A percentile compares a stretch with the other conserved stretches of the same genome.
Conservation (phyloP, 1,140 invertebrate genomes). For the Drosophila pseudoobscura region DNA sequence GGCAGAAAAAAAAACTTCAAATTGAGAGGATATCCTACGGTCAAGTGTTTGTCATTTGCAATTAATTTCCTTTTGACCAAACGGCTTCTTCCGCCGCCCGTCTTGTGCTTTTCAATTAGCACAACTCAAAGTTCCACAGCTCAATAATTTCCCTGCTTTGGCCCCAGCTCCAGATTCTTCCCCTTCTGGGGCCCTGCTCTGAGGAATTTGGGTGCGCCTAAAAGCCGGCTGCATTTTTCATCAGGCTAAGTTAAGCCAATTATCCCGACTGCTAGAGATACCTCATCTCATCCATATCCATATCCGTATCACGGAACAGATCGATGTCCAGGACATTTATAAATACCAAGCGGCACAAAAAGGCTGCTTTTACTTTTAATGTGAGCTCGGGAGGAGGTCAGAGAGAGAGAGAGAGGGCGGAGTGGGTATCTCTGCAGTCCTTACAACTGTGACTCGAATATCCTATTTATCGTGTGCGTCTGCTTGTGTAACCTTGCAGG, state of each 20-base stretch:
- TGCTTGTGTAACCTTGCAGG: constrained; percentile 70
- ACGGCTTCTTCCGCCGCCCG: constrained; percentile 58
- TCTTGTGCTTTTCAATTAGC: constrained; percentile 63
- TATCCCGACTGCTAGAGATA: constrained; percentile 42
- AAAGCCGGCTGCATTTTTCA: constrained; percentile 76
- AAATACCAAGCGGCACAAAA: constrained; percentile 59
- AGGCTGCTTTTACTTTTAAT: constrained; percentile 69
- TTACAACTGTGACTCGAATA: constrained; percentile 37
- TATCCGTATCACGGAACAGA: constrained; percentile 20
- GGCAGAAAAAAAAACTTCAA: constrained; percentile 37
- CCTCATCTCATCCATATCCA: constrained; percentile 34
- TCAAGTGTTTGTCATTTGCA: constrained; percentile 78
- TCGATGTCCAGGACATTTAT: constrained; percentile 53
- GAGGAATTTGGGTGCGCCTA: constrained; percentile 57
- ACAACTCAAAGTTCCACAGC: constrained; percentile 47
- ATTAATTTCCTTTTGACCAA: constrained; percentile 78
- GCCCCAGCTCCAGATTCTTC: neutral
- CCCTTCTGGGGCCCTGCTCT: neutral
- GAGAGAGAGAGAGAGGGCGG: neutral
- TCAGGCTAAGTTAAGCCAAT: constrained; percentile 62
- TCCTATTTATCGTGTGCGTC: constrained; percentile 64
- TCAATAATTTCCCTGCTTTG: constrained; percentile 59
- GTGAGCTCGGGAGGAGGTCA: neutral
- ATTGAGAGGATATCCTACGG: constrained; percentile 57
- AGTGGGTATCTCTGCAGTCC: constrained; percentile 18